Conservation (phyloP, 2,888 invertebrate genomes). For the Phytoseiulus persimilis region DNA sequence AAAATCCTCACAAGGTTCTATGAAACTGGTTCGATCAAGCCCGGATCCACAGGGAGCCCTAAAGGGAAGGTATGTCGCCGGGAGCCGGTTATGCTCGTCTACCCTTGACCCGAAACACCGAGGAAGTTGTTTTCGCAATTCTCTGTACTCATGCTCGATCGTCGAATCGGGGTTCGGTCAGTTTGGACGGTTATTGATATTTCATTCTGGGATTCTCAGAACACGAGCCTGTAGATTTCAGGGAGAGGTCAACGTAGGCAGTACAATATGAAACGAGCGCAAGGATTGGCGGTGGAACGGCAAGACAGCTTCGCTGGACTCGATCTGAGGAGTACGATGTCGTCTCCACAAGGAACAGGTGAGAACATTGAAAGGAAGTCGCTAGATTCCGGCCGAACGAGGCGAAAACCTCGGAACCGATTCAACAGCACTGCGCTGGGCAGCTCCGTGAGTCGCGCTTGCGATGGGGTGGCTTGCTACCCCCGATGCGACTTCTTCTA, state of each 20-base stretch:
- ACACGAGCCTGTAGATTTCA: not conserved
- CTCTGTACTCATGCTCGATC: no score
- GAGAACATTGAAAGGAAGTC: not conserved
- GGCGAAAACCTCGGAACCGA: no score
- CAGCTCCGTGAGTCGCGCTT: no score
- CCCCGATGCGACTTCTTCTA: not conserved
- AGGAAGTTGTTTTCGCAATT: no score
- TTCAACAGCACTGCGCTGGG: no score
- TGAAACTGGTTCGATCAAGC: constrained; percentile 90
- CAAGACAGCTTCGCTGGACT: constrained; percentile 22
- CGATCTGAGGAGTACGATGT: constrained; percentile 16
- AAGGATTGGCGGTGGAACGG: not conserved
- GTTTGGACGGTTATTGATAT: no score
- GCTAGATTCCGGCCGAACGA: not conserved
- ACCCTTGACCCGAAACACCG: no score
- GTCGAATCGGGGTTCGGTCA: no score
- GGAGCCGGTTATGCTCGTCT: no score
- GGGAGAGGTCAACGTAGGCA: constrained; percentile 26
- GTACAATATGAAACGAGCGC: constrained; percentile 29
- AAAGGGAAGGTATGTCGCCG: constrained; percentile 63
- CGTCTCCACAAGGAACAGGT: constrained; percentile 20
- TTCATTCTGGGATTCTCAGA: no score
- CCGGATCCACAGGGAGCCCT: constrained; percentile 87
- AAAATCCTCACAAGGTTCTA: constrained; percentile 92
- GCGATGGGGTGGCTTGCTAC: no score